Base-by-base conservation (phyloP, 2,797 vertebrate genomes). In the Gallinago stenura region DNA sequence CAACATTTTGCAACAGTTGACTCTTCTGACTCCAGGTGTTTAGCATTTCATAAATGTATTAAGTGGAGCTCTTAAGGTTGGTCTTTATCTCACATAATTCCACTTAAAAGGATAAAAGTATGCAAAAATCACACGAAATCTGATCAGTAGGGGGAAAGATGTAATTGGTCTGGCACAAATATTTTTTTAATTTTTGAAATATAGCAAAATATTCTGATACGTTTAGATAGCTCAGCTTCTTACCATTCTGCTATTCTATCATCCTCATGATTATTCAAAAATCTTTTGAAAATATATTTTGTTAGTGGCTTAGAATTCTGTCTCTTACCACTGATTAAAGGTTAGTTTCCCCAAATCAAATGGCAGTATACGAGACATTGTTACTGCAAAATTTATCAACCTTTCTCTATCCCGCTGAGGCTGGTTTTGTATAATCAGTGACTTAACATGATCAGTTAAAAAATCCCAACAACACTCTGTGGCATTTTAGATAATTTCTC, bases 401-500 rank as follows among this genome's bases (percentile, higher is more conserved):
- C 15, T 93, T 90, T 66, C 9, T 53, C 31, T 79, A 7, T 66
- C 17, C 46, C 5, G 0, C 9, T 69, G 69, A 25, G 46, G 8
- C 8, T 86, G 30, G 20, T 61, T 91, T 87, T 82, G 30, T 70
- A 50, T 33, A 86, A 54, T 78, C n/a, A 66, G 39, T 82, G 80
- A 33, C n/a, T 91, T 83, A 88, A 56, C 5, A 39, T 4, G 25
- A 83, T 81, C 53, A 70, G 50, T 91, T 77, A 56, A 88, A 91
- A 90, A 83, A 58, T 71, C 50, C 39, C 30, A 88, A 54, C 22
- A 69, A 41, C 53, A 53, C 41, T 90, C 51, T 53, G 11, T 89
- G 83, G 58, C 66, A 91, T 94, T 96, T 95, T 84, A 87, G 85
- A 80, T 77, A 93, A 87, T 95, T 94, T 95, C 58, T 76, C 35